Evolutionary conservation across 2,113 vertebrate genomes (phyloP).

Genomic region (Podarcis cretensis): DNA sequence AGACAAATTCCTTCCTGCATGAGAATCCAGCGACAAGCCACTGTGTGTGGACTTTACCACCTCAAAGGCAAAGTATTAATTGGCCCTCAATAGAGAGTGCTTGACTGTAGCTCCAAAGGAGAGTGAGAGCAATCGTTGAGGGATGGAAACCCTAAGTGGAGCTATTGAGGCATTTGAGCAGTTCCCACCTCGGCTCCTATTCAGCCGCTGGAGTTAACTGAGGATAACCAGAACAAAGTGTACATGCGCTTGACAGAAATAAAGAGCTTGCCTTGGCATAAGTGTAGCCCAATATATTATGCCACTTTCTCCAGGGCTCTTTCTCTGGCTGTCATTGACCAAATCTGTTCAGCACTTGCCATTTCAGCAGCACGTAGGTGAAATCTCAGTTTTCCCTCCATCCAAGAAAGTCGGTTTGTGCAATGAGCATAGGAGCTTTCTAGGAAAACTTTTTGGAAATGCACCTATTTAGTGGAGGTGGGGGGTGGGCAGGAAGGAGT

Average conservation of each 20-base stretch:
- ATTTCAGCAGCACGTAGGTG: slow-evolving; percentile 59
- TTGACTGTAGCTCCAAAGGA: slow-evolving; percentile 68
- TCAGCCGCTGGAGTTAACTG: slow-evolving; percentile 65
- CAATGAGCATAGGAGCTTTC: slow-evolving; percentile 62
- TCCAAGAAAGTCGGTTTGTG: slow-evolving; percentile 77
- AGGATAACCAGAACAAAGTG: slow-evolving; percentile 71
- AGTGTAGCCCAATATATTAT: slow-evolving; percentile 73
- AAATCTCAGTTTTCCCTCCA: slow-evolving; percentile 60
- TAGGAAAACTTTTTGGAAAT: slow-evolving; percentile 60
- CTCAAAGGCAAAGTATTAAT: slow-evolving; percentile 8
- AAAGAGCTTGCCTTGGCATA: slow-evolving; percentile 73
- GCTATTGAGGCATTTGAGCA: slow-evolving; percentile 70
- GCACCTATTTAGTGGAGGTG: not conserved
- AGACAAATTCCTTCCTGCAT: not conserved
- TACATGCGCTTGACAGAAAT: slow-evolving; percentile 68
- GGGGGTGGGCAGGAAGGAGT: not conserved
- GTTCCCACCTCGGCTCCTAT: slow-evolving; percentile 75
- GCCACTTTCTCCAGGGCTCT: slow-evolving; percentile 70
- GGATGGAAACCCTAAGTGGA: slow-evolving; percentile 71
- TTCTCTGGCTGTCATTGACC: slow-evolving; percentile 73
- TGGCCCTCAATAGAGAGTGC: slow-evolving; percentile 61
- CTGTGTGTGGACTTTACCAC: not conserved
- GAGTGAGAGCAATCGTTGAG: slow-evolving; percentile 67
- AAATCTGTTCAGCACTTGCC: slow-evolving; percentile 71
- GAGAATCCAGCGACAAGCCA: not conserved